Conservation (phyloP, 1,140 invertebrate species). For the silkworm (Bombyx mori) region ASM3026992v2 NC_085121.1:8641001-8641500, state of each 20-base stretch:
- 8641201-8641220: constrained; percentile 62
- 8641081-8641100: constrained; percentile 34
- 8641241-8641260: constrained; percentile 27
- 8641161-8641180: constrained; percentile 70
- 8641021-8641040: too few species aligned
- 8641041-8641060: too few species aligned
- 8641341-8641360: too few species aligned
- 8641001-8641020: too few species aligned
- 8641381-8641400: too few species aligned
- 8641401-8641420: too few species aligned
- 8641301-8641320: background rate
- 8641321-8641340: too few species aligned
- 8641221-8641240: constrained; percentile 29
- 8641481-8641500: too few species aligned
- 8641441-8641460: too few species aligned
- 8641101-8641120: constrained; percentile 66
- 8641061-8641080: constrained; percentile 19
- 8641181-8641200: constrained; percentile 40
- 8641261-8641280: constrained; percentile 7
- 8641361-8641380: too few species aligned
- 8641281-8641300: background rate
- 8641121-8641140: constrained; percentile 57
- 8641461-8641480: too few species aligned
- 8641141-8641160: constrained; percentile 67
- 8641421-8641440: too few species aligned